phyloP scores from a whole-genome alignment of 2,888 invertebrate species.

The Eustalomyia histrio region DNA sequence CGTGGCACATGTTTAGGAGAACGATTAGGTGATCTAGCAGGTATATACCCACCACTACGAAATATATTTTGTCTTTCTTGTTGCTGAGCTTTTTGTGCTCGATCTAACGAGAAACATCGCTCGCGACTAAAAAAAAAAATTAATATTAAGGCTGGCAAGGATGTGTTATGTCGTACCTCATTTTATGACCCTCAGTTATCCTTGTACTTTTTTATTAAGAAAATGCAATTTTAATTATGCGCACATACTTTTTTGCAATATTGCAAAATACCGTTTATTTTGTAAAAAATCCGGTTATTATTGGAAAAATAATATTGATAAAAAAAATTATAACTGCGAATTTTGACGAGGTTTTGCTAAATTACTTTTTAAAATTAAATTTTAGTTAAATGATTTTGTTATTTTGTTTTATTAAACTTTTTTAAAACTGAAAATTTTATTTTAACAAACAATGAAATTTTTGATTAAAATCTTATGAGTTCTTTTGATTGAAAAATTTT shows the following conservation, averaged over 20 bases:
- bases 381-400: not conserved
- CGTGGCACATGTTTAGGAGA: constrained; percentile 6
- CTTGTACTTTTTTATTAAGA: not conserved
- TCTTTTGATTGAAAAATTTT: not conserved
- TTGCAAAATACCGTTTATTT: not conserved
- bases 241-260: not conserved
- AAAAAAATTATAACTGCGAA: constrained; percentile 6
- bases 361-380: not conserved
- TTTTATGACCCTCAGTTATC: not conserved
- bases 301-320: not conserved
- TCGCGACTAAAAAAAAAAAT: constrained; percentile 20
- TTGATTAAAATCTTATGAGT: constrained; percentile 13
- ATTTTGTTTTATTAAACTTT: not conserved
- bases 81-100: not conserved
- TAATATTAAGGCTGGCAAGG: not conserved
- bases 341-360: not conserved
- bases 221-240: not conserved
- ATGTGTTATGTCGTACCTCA: not conserved
- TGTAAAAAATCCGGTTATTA: not conserved
- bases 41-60: constrained; percentile 32
- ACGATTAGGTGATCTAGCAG: constrained; percentile 29
- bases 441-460: not conserved
- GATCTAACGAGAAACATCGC: constrained; percentile 32
- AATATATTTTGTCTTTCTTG: constrained; percentile 3
- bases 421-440: not conserved